Conservation (phyloP, 2,113 vertebrate species). For the Shinisaurus crocodilurus region DNA sequence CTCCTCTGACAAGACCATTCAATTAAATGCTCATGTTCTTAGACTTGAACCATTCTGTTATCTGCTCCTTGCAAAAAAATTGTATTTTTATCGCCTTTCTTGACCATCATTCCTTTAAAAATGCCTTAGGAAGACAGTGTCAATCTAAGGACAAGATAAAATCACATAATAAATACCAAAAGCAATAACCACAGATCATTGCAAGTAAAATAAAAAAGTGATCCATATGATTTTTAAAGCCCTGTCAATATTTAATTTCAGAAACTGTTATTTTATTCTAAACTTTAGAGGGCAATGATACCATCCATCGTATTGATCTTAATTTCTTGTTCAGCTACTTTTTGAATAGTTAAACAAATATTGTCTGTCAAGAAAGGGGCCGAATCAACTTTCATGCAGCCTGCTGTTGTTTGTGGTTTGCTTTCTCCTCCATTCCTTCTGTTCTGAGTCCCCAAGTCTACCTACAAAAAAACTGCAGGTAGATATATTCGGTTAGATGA, state of each 20-base stretch:
- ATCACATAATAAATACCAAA: neutral
- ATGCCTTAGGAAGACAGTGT: neutral
- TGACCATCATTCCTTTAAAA: neutral
- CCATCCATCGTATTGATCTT: neutral
- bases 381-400: conserved; percentile 11
- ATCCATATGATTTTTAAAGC: neutral
- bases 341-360: conserved; percentile 36
- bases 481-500: neutral
- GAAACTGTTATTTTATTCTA: neutral
- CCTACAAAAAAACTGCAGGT: conserved; percentile 36
- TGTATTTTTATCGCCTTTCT: neutral
- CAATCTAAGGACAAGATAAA: neutral
- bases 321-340: neutral
- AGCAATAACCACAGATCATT: neutral
- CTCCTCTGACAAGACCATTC: neutral
- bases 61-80: conserved; percentile 16
- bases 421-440: neutral
- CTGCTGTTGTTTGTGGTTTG: conserved; percentile 9
- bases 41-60: neutral
- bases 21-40: conserved; percentile 15
- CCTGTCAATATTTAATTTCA: neutral
- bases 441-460: neutral
- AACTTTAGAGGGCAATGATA: neutral
- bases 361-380: conserved; percentile 24
- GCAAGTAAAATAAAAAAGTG: neutral